phyloP scores from a whole-genome alignment of 2,113 vertebrate genomes.

The Gambusia affinis region DNA sequence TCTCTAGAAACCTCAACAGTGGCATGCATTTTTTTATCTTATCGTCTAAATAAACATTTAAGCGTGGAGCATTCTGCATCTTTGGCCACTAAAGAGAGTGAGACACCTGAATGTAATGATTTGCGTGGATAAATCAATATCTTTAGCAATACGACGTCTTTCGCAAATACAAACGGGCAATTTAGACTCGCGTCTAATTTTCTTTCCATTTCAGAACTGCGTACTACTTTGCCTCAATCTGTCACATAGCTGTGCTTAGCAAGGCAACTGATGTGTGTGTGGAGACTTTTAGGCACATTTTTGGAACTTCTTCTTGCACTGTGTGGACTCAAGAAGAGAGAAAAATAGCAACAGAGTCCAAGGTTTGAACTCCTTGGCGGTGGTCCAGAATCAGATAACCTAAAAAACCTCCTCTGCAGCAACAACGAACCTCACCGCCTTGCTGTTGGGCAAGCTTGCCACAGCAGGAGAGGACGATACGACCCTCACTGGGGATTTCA shows the following conservation, averaged over 20 bases:
- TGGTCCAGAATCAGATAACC: not conserved
- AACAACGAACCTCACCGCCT: not conserved
- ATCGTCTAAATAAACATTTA: too few relatives aligned
- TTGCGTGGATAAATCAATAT: too few relatives aligned
- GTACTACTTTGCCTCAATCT: not conserved
- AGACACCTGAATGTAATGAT: too few relatives aligned
- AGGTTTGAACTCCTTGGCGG: not conserved
- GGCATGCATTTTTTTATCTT: too few relatives aligned
- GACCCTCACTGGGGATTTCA: not conserved
- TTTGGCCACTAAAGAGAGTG: too few relatives aligned
- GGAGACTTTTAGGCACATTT: not conserved
- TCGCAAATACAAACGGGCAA: too few relatives aligned
- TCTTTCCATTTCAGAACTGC: not conserved
- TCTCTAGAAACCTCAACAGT: too few relatives aligned
- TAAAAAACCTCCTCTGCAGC: not conserved
- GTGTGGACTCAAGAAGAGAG: not conserved
- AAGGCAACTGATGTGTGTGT: not conserved
- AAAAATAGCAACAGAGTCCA: not conserved
- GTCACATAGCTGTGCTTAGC: not conserved
- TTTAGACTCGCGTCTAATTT: not conserved
- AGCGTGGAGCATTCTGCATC: too few relatives aligned
- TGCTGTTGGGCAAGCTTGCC: not conserved
- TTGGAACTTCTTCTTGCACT: not conserved
- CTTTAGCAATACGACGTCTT: too few relatives aligned
- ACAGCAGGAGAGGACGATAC: not conserved